Evolutionary conservation across 2,888 invertebrate species (phyloP).

Genomic region (Villa cingulata): DNA sequence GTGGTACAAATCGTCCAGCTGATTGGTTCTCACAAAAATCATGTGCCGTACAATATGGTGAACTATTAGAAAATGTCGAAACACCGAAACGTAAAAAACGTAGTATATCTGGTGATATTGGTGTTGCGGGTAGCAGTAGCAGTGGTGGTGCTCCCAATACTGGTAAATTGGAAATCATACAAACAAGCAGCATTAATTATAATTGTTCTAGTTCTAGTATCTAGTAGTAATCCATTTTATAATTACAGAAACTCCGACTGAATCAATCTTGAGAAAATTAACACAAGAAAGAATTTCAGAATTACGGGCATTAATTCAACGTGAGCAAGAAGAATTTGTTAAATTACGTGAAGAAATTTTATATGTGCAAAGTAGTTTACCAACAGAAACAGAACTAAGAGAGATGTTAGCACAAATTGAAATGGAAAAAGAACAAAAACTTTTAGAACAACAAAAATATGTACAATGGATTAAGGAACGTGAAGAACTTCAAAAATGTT

Average conservation of each 20-base stretch:
- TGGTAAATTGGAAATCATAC: slow-evolving; percentile 1
- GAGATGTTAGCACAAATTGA: slow-evolving; percentile 64
- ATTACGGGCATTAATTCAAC: slow-evolving; percentile 53
- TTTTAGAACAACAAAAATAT: slow-evolving; percentile 50
- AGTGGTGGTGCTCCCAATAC: neutral
- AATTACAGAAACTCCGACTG: slow-evolving; percentile 57
- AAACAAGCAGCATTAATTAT: neutral
- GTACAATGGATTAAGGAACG: slow-evolving; percentile 44
- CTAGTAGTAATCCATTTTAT: too few relatives aligned
- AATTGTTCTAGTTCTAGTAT: slow-evolving; percentile 21
- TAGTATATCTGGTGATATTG: slow-evolving; percentile 31
- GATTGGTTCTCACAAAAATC: slow-evolving; percentile 87
- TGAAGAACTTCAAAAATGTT: slow-evolving; percentile 49
- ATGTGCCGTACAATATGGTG: slow-evolving; percentile 81
- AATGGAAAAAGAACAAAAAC: slow-evolving; percentile 53
- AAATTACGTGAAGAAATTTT: slow-evolving; percentile 48
- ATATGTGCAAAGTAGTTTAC: slow-evolving; percentile 37
- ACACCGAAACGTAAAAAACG: slow-evolving; percentile 75
- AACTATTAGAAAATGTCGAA: slow-evolving; percentile 65
- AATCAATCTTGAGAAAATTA: slow-evolving; percentile 61
- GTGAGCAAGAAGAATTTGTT: slow-evolving; percentile 60
- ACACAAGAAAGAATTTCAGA: slow-evolving; percentile 67
- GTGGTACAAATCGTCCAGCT: slow-evolving; percentile 57
- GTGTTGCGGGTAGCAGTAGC: slow-evolving; percentile 8
- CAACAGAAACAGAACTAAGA: slow-evolving; percentile 57